phyloP scores from a whole-genome alignment of 2,113 vertebrate genomes.

The Sakesphorus luctuosus region DNA sequence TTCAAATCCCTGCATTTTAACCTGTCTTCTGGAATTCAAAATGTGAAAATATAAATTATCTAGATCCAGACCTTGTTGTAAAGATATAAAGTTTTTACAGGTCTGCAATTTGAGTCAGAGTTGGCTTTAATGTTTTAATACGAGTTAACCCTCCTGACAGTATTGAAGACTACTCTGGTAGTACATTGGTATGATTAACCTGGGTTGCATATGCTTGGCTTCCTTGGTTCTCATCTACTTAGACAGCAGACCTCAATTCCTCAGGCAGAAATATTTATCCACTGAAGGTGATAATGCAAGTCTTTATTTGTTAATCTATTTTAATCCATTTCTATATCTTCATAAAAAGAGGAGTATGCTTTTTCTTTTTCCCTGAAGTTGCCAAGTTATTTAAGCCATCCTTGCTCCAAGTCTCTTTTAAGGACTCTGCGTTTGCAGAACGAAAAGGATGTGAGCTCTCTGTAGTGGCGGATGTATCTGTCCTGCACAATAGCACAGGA shows the following conservation, averaged over 20 bases:
- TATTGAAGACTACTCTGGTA: background rate
- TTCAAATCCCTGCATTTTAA: background rate
- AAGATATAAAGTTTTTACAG: background rate
- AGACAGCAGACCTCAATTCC: background rate
- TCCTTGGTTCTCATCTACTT: background rate
- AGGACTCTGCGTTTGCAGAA: background rate
- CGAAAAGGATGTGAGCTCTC: background rate
- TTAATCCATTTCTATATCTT: conserved; percentile 19
- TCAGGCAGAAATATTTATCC: background rate
- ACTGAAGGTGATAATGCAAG: background rate
- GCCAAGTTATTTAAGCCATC: background rate
- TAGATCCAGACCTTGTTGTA: background rate
- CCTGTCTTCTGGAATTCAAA: background rate
- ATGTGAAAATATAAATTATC: background rate
- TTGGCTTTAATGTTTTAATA: background rate
- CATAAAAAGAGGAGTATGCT: background rate
- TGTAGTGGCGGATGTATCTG: background rate
- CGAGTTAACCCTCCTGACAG: background rate
- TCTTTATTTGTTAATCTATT: conserved; percentile 4
- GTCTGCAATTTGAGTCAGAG: background rate
- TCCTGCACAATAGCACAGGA: background rate
- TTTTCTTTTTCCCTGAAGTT: background rate
- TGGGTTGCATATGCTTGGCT: background rate
- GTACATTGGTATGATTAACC: background rate
- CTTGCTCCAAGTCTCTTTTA: background rate